Evolutionary conservation across 2,888 invertebrate species (phyloP), one percentile per base, ranked within the genome.

Genomic region (Troglohyphantes excavatus): DNA sequence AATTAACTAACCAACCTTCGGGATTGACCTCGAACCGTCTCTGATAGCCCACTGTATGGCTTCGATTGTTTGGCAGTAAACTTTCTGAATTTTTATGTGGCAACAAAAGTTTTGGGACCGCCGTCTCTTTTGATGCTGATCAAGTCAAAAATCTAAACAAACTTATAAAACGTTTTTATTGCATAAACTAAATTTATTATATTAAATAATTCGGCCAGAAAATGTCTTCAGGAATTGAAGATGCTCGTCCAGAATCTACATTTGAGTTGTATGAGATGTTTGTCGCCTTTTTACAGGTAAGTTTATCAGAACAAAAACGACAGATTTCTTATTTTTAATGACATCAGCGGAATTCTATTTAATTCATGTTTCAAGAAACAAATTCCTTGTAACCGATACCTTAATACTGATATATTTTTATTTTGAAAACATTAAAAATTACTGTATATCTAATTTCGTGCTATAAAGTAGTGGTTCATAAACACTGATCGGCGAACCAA

Each of bases 241-340:
- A 78, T 39, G 7, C 7, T 23, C 43, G 7, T 17, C 78, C 78
- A 26, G 83, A 83, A 65, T 73, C 83, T 26, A 90, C 90, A 27
- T 90, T 84, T 72, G 90, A 90, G 61, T 46, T 90, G 19, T 90
- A 90, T 81, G 90, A 90, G 61, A 90, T 90, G 90, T 79, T 83
- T 59, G 27, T 88, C 21, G 90, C 90, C 21, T 84, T 90, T 53
- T 68, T 88, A 61, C 63, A 90, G 88, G 90, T 90, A 88, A 39
- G 27, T n/a, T 53, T 17, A 53, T n/a, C n/a, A 53, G 17, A 53
- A 5, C 13, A 53, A 53, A 53, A 75, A 19, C 19, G 11, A 39
- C 19, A 29, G 19, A 17, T 59, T 27, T 63, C 59, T 76, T 76
- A n/a, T 17, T 53, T 59, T 76, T n/a, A 27, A n/a, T 72, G 26